phyloP scores from a whole-genome alignment of 2,888 invertebrate genomes.

The Lamellibrachia columna region DNA sequence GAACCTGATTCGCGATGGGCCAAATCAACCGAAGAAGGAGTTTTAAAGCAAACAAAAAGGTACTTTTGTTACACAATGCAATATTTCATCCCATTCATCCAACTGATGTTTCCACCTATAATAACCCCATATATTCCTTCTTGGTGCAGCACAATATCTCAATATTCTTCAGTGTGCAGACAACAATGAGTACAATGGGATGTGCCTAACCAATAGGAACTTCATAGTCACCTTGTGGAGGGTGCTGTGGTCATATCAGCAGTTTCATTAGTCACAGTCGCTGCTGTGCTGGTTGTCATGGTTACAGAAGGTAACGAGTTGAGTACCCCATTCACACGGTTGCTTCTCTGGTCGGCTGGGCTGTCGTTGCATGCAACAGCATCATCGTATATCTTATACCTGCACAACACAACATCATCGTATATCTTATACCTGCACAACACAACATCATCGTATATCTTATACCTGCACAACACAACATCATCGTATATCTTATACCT shows the following conservation, averaged over 20 bases:
- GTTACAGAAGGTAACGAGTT: neutral
- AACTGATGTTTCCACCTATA: too few species aligned
- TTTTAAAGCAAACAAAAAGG: too few species aligned
- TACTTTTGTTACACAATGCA: too few species aligned
- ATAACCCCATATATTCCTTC: too few species aligned
- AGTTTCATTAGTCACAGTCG: neutral
- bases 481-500: neutral
- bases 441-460: slow-evolving; percentile 63
- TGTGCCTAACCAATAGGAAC: neutral
- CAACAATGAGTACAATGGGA: neutral
- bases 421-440: too few species aligned
- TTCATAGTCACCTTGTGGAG: neutral
- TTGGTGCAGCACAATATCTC: too few species aligned
- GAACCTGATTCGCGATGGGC: too few species aligned
- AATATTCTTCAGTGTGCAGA: neutral
- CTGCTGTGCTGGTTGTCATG: neutral
- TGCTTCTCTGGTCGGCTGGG: slow-evolving; percentile 41
- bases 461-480: slow-evolving; percentile 48
- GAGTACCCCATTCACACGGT: slow-evolving; percentile 18
- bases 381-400: slow-evolving; percentile 63
- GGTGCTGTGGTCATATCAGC: neutral
- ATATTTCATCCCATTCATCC: too few species aligned
- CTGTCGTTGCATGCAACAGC: slow-evolving; percentile 57
- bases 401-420: slow-evolving; percentile 37
- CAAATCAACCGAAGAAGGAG: too few species aligned